Evolutionary conservation across 2,888 invertebrate genomes (phyloP).

Genomic region (Uropetala carovei): DNA sequence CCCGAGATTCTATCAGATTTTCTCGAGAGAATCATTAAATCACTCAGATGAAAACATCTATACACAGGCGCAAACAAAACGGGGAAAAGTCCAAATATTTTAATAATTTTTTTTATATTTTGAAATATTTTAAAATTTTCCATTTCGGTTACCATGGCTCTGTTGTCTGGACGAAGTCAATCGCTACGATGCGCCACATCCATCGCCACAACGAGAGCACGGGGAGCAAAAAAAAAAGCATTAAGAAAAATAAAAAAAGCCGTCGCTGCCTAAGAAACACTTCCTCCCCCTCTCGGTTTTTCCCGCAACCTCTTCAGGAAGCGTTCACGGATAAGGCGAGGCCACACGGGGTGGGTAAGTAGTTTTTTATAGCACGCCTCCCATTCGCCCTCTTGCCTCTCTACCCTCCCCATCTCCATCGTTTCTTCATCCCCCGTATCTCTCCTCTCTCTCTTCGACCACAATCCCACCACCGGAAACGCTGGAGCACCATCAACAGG

Average conservation of each 20-base stretch:
- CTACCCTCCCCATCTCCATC: background rate
- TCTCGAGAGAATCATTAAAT: too few species aligned
- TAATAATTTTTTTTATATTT: too few species aligned
- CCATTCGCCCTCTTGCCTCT: too few species aligned
- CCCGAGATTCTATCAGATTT: too few species aligned
- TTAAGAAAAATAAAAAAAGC: background rate
- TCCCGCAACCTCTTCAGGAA: background rate
- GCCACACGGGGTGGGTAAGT: background rate
- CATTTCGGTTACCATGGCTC: too few species aligned
- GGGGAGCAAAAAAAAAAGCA: background rate
- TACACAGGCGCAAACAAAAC: too few species aligned
- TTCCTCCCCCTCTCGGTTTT: background rate
- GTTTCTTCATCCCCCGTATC: background rate
- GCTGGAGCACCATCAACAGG: conserved; percentile 18
- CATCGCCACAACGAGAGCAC: background rate
- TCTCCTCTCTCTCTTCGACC: background rate
- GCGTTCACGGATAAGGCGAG: background rate
- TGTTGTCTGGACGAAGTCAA: too few species aligned
- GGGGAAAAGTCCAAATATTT: too few species aligned
- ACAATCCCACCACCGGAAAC: background rate
- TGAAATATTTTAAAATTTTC: too few species aligned
- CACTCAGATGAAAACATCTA: too few species aligned
- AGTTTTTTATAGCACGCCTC: too few species aligned
- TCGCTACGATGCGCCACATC: background rate
- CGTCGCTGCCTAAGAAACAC: background rate